Base-by-base conservation (phyloP, 2,113 vertebrate species). In the Gallinago jamesoni region DNA sequence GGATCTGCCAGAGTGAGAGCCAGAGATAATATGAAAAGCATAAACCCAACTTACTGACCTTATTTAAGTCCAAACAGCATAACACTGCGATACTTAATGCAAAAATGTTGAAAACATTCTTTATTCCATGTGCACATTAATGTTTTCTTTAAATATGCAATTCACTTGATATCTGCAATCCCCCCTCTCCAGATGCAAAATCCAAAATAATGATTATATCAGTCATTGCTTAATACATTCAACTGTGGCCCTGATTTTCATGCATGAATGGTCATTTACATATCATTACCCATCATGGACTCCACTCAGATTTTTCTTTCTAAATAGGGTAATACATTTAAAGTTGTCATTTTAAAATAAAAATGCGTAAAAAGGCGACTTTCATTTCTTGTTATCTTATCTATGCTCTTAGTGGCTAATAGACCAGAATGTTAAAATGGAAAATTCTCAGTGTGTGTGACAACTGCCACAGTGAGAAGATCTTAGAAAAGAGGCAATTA, bases 191-290 rank as follows among this genome's bases (percentile, higher is more conserved):
- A 96, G 94, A 93, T 82, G 93, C 78, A 84, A 91, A 95, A 97
- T 75, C 64, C 80, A 80, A 96, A 97, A 89, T 94, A 95, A 87
- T 94, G 88, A 85, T 98, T 87, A 95, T 89, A 96, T 89, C 95
- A 94, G 80, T 89, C 93, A 74, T 20, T 86, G 72, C 91, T 94
- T 95, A 93, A 94, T 93, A 84, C 64, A 95, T 70, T 74, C 68
- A 78, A 87, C 90, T 72, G 57, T 82, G 93, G 94, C 92, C 87
- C 96, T 96, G 83, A 91, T 97, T 97, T 97, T 75, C 92, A 95
- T 90, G 89, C 94, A 94, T 90, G 90, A 96, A 76, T 87, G 75
- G 89, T 87, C 79, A 96, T 97, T 94, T 96, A 87, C 88, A 95
- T 98, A 80, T 97, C 72, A 94, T 94, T 92, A 95, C 27, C 90